Percentiles rank a stretch among this genome's conserved stretches.
Conservation (phyloP, 2,113 vertebrate species). For the Argyrosomus japonicus region DNA sequence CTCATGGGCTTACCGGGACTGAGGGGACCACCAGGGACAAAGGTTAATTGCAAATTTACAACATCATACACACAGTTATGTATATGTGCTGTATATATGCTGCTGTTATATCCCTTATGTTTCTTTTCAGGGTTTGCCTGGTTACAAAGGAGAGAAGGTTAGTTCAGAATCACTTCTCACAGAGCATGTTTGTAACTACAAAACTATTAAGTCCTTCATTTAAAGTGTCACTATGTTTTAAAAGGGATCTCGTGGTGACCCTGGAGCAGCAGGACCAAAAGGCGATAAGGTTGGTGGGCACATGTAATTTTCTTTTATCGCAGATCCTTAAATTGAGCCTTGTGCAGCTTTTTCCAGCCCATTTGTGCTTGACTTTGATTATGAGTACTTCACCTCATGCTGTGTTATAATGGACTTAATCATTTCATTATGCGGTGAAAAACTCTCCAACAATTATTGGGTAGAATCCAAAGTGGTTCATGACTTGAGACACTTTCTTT, state of each 20-base stretch:
- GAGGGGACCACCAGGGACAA: constrained; percentile 92
- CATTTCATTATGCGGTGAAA: background rate
- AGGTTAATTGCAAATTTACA: constrained; percentile 80
- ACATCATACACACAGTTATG: background rate
- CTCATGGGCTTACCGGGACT: constrained; percentile 92
- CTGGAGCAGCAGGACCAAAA: constrained; percentile 70
- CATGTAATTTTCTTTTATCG: background rate
- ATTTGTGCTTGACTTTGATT: background rate
- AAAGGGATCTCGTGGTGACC: constrained; percentile 69
- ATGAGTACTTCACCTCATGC: background rate
- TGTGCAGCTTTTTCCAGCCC: background rate
- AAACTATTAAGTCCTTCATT: background rate
- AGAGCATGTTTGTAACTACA: background rate
- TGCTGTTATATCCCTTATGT: background rate
- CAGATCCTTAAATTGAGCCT: background rate
- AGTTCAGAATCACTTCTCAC: background rate
- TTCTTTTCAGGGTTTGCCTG: constrained; percentile 72
- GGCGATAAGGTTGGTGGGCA: constrained; percentile 74
- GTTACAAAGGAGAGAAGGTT: constrained; percentile 78
- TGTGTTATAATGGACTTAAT: background rate
- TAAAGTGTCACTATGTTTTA: no score
- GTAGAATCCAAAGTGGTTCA: constrained; percentile 2
- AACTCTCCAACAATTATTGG: background rate
- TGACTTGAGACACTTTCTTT: background rate
- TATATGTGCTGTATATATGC: background rate